Evolutionary conservation across 1,140 invertebrate genomes (phyloP).

Genomic region (Bombus pascuorum): DNA sequence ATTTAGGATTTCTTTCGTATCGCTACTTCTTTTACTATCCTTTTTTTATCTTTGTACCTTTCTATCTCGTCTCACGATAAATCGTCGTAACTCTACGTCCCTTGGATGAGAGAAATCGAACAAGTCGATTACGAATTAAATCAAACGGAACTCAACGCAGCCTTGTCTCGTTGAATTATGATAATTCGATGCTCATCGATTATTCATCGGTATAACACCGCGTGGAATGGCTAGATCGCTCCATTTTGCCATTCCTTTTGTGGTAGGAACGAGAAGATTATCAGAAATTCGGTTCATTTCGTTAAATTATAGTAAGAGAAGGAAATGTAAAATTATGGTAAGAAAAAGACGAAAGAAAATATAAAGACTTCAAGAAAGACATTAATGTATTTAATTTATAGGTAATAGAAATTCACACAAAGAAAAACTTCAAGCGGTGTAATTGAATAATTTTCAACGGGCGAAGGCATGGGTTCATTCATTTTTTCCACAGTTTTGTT

Average conservation of each 20-base stretch:
- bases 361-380: background rate
- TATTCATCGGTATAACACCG: slow-evolving; percentile 1
- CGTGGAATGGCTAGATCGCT: background rate
- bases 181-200: slow-evolving; percentile 29
- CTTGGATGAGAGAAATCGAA: background rate
- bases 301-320: too few relatives aligned
- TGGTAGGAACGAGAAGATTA: background rate
- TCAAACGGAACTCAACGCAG: background rate
- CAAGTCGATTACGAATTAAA: background rate
- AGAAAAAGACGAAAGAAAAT: background rate
- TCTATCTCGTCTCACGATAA: background rate
- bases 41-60: background rate
- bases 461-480: background rate
- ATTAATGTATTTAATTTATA: background rate
- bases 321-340: background rate
- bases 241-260: background rate
- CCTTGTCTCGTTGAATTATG: slow-evolving; percentile 8
- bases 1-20: background rate
- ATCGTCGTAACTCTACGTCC: background rate
- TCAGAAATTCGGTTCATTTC: background rate
- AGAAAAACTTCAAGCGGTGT: background rate
- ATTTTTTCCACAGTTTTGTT: background rate
- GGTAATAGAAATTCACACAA: background rate
- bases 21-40: background rate
- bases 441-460: background rate